Conservation (phyloP, 2,797 vertebrate species). For the Harpagifer antarcticus region DNA sequence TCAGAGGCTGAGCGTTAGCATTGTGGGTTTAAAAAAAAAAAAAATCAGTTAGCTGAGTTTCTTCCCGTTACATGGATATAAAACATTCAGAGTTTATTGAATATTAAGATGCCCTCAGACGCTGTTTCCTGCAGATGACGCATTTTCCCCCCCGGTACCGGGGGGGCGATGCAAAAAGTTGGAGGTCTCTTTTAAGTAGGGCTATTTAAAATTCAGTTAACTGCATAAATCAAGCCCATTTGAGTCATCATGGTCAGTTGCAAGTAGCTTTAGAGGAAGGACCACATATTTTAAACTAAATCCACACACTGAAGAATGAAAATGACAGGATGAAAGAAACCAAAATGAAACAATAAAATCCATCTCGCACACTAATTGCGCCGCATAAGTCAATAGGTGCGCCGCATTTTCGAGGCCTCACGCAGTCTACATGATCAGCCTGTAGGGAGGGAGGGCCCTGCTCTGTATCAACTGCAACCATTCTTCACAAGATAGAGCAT, state of each 20-base stretch:
- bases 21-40: no score
- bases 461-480: not conserved
- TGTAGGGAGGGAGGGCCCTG: not conserved
- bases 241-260: not conserved
- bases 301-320: not conserved
- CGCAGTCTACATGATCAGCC: no score
- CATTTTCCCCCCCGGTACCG: no score
- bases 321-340: not conserved
- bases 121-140: no score
- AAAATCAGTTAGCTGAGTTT: no score
- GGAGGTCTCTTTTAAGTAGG: not conserved
- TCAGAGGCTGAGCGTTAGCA: no score
- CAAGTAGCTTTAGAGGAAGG: slow-evolving; percentile 6
- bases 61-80: no score
- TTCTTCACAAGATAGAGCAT: not conserved
- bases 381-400: no score
- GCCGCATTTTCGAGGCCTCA: no score
- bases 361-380: no score
- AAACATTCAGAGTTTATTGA: no score
- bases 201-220: not conserved
- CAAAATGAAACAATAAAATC: not conserved
- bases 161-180: not conserved
- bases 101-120: no score
- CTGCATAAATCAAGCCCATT: not conserved
- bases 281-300: not conserved